Evolutionary conservation across 1,140 invertebrate genomes (phyloP), one percentile per base, ranked within the genome.

Genomic region (Contarinia nasturtii): DNA sequence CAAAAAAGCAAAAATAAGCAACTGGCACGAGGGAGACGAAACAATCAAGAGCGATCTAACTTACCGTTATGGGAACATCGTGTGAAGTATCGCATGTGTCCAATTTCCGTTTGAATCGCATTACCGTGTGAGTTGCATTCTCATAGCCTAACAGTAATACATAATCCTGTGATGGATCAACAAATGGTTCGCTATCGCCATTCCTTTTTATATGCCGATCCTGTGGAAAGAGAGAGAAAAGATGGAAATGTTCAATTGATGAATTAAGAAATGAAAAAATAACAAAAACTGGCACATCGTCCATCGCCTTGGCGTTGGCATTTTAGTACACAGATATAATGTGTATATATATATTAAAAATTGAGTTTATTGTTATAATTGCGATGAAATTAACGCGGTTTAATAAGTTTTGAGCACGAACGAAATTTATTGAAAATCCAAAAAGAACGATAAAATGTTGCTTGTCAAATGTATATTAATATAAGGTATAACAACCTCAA

Each of bases 121-220:
- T 63, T 1, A 72, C 72, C 0, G 82, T 83, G 59, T 85, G 80
- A 1, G 78, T 82, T 17, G 70, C 68, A 53, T 84, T 85, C 61
- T 85, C 76, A 38, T 68, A 70, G 0, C 77, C 81, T 14, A 80
- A 62, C 51, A 78, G 69, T 44, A 82, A 62, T 42, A 79, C 75
- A 55, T 82, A 76, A 59, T 80, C 79, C 56, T 84, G 79, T 1
- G 74, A 72, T 14, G 69, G 63, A 58, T 87, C 84, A 38, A 73
- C 68, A 21, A 77, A 67, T 10, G 80, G 75, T 7, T 69, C 67
- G 4, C 66, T 67, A 48, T 79, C 76, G 38, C 71, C 68, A 47
- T 67, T 67, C 47, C 73, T 72, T 57, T 67, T 68, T 33, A 78
- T 80, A 58, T 84, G 77, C 54, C 77, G 82, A 62, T 87, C 84